A percentile compares a stretch with the other conserved stretches of the same genome.
phyloP scores from a whole-genome alignment of 2,888 invertebrate genomes.

The Drosophila ezoana region DNA sequence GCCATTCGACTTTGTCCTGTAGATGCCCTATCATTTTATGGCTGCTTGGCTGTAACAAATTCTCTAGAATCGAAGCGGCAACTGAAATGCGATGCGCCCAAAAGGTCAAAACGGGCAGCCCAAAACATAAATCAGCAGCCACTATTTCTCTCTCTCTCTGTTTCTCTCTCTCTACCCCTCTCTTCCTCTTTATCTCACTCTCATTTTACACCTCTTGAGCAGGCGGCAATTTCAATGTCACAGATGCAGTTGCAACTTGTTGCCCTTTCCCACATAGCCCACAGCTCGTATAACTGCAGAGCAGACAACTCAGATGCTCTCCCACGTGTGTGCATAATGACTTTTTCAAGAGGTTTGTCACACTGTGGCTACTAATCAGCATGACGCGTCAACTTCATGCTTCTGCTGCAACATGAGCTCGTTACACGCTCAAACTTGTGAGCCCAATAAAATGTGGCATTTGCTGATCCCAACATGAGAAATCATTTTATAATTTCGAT shows the following conservation, averaged over 20 bases:
- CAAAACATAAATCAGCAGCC: slow-evolving; percentile 53
- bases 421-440: background rate
- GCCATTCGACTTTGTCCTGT: slow-evolving; percentile 43
- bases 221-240: slow-evolving; percentile 52
- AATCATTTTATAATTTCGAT: background rate
- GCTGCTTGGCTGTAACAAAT: slow-evolving; percentile 34
- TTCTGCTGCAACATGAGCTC: background rate
- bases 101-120: slow-evolving; percentile 60
- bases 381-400: slow-evolving; percentile 14
- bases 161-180: background rate
- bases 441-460: too few species aligned
- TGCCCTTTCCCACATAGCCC: slow-evolving; percentile 38
- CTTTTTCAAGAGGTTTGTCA: slow-evolving; percentile 27
- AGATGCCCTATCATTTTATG: slow-evolving; percentile 59
- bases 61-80: slow-evolving; percentile 41
- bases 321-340: background rate
- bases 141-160: background rate
- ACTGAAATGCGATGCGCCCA: slow-evolving; percentile 64
- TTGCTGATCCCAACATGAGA: background rate
- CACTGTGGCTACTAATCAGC: slow-evolving; percentile 23
- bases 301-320: slow-evolving; percentile 7
- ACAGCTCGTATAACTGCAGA: slow-evolving; percentile 18
- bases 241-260: slow-evolving; percentile 46
- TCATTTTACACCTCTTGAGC: background rate
- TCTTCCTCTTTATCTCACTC: background rate